phyloP scores from a whole-genome alignment of 2,113 vertebrate genomes.

The Calidris pygmaea region DNA sequence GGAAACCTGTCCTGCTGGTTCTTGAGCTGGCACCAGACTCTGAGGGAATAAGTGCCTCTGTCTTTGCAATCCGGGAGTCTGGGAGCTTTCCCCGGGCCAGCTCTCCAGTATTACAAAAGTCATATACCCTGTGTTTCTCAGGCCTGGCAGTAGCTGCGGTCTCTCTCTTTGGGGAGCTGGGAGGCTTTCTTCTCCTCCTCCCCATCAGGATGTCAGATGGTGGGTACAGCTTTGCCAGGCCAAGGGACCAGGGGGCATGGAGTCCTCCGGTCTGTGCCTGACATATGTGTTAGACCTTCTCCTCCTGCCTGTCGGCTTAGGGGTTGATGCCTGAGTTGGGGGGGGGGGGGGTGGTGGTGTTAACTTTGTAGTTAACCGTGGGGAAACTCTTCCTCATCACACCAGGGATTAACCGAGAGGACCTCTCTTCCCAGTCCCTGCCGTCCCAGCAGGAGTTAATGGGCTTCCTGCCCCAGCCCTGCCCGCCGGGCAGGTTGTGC shows the following conservation, averaged over 20 bases:
- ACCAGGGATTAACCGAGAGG: not conserved
- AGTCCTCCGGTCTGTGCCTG: not conserved
- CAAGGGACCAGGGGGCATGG: not conserved
- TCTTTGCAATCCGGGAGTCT: not conserved
- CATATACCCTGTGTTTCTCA: not conserved
- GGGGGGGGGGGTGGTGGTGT: not conserved
- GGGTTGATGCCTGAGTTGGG: not conserved
- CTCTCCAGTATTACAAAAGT: not conserved
- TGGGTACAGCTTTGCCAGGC: not conserved
- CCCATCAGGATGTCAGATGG: not conserved
- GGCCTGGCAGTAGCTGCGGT: not conserved
- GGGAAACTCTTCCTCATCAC: not conserved
- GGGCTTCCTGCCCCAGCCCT: not conserved
- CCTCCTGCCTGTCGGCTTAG: not conserved
- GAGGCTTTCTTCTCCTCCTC: not conserved
- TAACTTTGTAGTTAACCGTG: not conserved
- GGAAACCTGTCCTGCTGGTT: constrained; percentile 45
- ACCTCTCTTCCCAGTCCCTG: not conserved
- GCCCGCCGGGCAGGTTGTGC: not conserved
- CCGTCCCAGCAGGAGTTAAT: not conserved
- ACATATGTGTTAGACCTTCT: not conserved
- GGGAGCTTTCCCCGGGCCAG: not conserved
- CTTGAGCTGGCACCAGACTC: not conserved
- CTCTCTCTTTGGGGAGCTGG: not conserved
- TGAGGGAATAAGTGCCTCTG: not conserved